Conservation (phyloP, 1,140 invertebrate species). For the Teleogryllus occipitalis region DNA sequence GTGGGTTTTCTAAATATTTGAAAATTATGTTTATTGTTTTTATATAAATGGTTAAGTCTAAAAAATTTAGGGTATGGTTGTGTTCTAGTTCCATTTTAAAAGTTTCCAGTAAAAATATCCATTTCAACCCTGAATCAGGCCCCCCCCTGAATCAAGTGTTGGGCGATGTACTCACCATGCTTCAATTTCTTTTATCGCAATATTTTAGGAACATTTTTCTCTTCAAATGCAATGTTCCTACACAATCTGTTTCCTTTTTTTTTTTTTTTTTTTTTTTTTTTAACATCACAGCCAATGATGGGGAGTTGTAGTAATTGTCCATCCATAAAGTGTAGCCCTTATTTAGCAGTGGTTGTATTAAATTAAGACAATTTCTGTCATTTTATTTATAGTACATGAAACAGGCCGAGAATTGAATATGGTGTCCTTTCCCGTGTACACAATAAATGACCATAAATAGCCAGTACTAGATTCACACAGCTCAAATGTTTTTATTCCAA, state of each 20-base stretch:
- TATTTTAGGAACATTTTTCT: slow-evolving; percentile 26
- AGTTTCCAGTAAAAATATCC: too few species aligned
- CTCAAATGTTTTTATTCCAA: slow-evolving; percentile 23
- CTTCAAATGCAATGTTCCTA: slow-evolving; percentile 26
- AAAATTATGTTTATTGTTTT: too few species aligned
- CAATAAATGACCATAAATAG: slow-evolving; percentile 17
- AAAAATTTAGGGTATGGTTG: too few species aligned
- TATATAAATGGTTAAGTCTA: too few species aligned
- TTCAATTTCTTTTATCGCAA: slow-evolving; percentile 22
- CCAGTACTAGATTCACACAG: slow-evolving; percentile 22
- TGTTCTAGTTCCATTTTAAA: too few species aligned
- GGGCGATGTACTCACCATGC: slow-evolving; percentile 19
- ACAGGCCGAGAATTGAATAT: not conserved
- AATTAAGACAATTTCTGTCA: not conserved
- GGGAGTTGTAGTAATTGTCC: slow-evolving; percentile 5
- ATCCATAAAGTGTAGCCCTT: slow-evolving; percentile 1
- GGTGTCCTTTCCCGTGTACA: slow-evolving; percentile 13
- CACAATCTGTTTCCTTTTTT: slow-evolving; percentile 23
- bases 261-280: too few species aligned
- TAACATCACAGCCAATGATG: not conserved
- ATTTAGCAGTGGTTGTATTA: not conserved
- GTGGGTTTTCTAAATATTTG: too few species aligned
- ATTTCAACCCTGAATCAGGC: slow-evolving; percentile 20
- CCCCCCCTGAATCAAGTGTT: too few species aligned
- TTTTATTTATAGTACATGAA: not conserved